Evolutionary conservation across 64 coral and sea anemone genomes (phyloP).

Genomic region (Cladopsammia gracilis): DNA sequence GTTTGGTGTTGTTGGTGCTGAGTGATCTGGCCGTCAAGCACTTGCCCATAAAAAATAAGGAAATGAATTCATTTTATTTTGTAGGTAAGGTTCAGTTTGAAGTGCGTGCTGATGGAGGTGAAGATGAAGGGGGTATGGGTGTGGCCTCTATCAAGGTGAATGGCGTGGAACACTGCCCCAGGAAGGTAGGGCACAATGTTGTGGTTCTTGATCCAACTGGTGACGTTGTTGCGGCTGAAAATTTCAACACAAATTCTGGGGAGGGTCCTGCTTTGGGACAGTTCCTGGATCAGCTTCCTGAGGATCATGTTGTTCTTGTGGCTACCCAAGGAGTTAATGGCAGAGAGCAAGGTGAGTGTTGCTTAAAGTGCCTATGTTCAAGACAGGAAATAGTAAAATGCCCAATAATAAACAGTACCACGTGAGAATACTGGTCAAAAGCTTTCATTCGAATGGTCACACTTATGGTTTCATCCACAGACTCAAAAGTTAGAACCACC

Average conservation of each 20-base stretch:
- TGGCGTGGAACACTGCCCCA: constrained; percentile 93
- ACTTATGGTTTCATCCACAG: too few species aligned
- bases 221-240: constrained; percentile 75
- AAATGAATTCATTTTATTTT: neutral
- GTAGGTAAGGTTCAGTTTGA: constrained; percentile 96
- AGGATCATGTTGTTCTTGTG: constrained; percentile 95
- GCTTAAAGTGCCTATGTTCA: too few species aligned
- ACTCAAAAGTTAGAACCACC: too few species aligned
- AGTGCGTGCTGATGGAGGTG: constrained; percentile 91
- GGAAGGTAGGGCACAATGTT: constrained; percentile 91
- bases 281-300: constrained; percentile 89
- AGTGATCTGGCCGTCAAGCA: too few species aligned
- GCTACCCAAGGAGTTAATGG: constrained; percentile 86
- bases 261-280: constrained; percentile 80
- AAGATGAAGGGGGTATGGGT: constrained; percentile 96
- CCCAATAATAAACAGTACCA: too few species aligned
- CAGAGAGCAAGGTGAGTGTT: constrained; percentile 35
- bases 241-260: constrained; percentile 91
- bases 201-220: constrained; percentile 96
- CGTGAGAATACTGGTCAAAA: too few species aligned
- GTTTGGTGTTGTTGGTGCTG: too few species aligned
- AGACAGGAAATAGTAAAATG: too few species aligned
- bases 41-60: neutral
- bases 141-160: constrained; percentile 89
- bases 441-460: too few species aligned